phyloP scores from a whole-genome alignment of 2,113 vertebrate species.

The Pogona vitticeps region DNA sequence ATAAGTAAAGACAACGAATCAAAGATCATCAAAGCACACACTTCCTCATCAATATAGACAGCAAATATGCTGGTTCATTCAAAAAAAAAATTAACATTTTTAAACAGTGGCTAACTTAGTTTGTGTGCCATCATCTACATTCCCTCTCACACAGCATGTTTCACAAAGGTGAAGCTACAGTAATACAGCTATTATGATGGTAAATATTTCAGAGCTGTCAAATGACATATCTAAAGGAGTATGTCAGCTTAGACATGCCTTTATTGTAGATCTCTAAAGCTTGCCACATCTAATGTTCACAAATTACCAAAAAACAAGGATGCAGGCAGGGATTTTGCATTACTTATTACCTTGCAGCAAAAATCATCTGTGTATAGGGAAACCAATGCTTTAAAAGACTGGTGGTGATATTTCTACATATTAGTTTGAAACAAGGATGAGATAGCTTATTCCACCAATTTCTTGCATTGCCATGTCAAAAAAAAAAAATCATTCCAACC shows the following conservation, averaged over 20 bases:
- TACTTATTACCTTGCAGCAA: conserved; percentile 5
- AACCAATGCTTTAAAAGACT: not conserved
- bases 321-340: not conserved
- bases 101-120: not conserved
- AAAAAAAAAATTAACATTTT: conserved; percentile 39
- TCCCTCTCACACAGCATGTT: not conserved
- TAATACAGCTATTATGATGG: not conserved
- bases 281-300: conserved; percentile 12
- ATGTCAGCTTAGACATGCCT: conserved; percentile 2
- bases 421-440: not conserved
- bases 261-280: conserved; percentile 5
- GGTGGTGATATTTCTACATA: not conserved
- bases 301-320: not conserved
- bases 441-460: not conserved
- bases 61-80: not conserved
- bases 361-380: not conserved
- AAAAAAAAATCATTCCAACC: not conserved
- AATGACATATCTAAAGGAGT: not conserved
- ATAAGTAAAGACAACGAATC: not conserved
- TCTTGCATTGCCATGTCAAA: not conserved
- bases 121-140: not conserved
- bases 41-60: conserved; percentile 10
- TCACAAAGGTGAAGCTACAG: not conserved
- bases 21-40: conserved; percentile 31
- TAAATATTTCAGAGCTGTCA: conserved; percentile 10